Percentiles rank a stretch among this genome's conserved stretches.
Conservation (phyloP, 1,140 invertebrate genomes). For the Meloidogyne floridensis region DNA sequence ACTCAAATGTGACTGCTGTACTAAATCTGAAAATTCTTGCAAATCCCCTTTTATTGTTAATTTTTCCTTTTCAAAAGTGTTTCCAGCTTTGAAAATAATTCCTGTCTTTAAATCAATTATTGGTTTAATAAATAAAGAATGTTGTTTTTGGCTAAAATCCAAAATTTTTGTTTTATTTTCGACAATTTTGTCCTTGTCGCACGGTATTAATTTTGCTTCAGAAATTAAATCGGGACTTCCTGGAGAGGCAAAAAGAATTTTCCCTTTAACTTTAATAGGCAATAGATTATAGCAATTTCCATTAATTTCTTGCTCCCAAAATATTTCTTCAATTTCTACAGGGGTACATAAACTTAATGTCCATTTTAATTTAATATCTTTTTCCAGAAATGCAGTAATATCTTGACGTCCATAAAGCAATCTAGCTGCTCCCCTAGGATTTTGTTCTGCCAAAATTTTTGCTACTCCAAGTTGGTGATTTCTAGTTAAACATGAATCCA, state of each 20-base stretch:
- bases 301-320: conserved; percentile 11
- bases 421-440: neutral
- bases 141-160: neutral
- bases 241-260: neutral
- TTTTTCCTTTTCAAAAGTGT: conserved; percentile 13
- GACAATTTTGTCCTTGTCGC: neutral
- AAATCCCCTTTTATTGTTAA: neutral
- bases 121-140: neutral
- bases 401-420: conserved; percentile 5
- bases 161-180: neutral
- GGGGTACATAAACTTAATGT: neutral
- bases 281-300: conserved; percentile 8
- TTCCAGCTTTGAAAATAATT: conserved; percentile 5
- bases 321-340: neutral
- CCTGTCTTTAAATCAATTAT: neutral
- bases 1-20: neutral
- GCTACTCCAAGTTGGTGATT: conserved; percentile 8
- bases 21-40: neutral
- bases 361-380: neutral
- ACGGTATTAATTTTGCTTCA: neutral
- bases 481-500: neutral
- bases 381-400: conserved; percentile 9
- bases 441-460: conserved; percentile 13
- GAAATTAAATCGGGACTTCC: conserved; percentile 5
- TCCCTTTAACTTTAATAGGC: neutral